phyloP scores from a whole-genome alignment of 2,888 invertebrate species.

The Metalampra italica region DNA sequence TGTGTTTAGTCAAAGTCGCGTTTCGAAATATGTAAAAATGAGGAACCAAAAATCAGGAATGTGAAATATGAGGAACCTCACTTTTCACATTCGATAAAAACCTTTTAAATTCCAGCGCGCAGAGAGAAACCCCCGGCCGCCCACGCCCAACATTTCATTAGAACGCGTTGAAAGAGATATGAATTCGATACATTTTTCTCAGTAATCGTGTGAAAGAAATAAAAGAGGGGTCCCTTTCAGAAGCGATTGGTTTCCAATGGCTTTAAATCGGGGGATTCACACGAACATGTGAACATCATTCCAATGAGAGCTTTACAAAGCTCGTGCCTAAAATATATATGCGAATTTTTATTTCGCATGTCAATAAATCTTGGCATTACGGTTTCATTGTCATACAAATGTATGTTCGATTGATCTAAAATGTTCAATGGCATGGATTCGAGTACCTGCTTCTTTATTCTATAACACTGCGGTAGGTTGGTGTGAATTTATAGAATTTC shows the following conservation, averaged over 20 bases:
- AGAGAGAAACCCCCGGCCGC: not conserved
- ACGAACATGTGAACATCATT: not conserved
- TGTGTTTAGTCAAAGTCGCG: no score
- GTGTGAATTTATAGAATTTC: no score
- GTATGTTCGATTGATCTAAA: not conserved
- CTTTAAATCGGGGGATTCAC: slow-evolving; percentile 1
- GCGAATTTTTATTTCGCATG: not conserved
- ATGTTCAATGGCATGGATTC: not conserved
- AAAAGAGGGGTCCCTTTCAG: not conserved
- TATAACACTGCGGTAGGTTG: no score
- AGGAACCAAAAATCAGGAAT: no score
- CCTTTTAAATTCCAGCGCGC: not conserved
- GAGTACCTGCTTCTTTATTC: not conserved
- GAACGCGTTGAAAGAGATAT: not conserved
- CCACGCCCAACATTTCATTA: not conserved
- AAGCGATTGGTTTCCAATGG: not conserved
- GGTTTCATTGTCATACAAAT: not conserved
- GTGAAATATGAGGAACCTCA: no score
- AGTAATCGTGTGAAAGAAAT: slow-evolving; percentile 1
- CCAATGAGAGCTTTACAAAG: not conserved
- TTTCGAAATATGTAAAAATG: no score
- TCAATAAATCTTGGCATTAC: not conserved
- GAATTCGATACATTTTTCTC: not conserved
- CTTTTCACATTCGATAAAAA: no score
- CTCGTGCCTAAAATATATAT: no score